phyloP scores from a whole-genome alignment of 2,113 vertebrate genomes.

The Pelvicachromis taeniatus region DNA sequence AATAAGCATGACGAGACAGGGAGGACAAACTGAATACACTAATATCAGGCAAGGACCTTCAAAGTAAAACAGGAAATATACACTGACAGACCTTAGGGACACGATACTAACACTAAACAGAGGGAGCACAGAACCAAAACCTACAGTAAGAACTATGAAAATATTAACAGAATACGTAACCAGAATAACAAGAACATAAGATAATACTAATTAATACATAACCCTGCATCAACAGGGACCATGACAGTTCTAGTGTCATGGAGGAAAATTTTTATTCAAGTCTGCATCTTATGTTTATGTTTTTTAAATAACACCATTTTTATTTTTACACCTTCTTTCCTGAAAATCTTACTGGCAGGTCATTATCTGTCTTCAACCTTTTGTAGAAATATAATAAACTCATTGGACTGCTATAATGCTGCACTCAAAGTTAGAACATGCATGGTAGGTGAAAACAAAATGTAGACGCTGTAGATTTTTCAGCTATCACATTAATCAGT shows the following conservation, averaged over 20 bases:
- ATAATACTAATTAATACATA: too few relatives aligned
- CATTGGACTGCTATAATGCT: background rate
- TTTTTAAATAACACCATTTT: background rate
- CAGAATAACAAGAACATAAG: too few relatives aligned
- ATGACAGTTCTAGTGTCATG: background rate
- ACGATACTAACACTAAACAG: too few relatives aligned
- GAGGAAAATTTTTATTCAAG: background rate
- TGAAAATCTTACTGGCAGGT: background rate
- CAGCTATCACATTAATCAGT: background rate
- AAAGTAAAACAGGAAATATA: too few relatives aligned
- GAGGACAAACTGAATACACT: too few relatives aligned
- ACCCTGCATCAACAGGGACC: too few relatives aligned
- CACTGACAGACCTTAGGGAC: too few relatives aligned
- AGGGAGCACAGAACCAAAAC: too few relatives aligned
- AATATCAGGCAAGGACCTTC: too few relatives aligned
- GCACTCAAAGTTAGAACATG: background rate
- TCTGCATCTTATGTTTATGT: background rate
- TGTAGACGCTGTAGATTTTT: background rate
- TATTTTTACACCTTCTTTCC: background rate
- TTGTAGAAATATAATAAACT: background rate
- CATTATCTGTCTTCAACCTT: background rate
- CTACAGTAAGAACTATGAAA: too few relatives aligned
- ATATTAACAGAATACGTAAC: too few relatives aligned
- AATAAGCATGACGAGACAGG: too few relatives aligned
- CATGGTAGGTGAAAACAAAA: background rate